Conservation (phyloP, 2,797 vertebrate species). For the Holocentrus rufus region DNA sequence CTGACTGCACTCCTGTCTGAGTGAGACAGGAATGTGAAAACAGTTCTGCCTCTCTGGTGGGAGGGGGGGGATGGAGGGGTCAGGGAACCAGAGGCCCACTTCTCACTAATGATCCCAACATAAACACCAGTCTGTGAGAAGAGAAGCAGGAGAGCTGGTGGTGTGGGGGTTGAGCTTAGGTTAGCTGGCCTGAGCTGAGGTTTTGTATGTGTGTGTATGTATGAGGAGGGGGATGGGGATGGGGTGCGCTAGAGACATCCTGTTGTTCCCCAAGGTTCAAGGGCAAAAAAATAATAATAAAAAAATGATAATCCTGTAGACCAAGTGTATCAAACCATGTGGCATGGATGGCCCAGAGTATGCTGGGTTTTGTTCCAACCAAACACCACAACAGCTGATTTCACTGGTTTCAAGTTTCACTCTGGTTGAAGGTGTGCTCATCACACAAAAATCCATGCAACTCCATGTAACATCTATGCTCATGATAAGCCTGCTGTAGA, state of each 20-base stretch:
- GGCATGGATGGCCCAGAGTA: no score
- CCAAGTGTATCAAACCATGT: no score
- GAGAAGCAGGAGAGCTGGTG: not conserved
- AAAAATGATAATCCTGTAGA: no score
- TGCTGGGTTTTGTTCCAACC: no score
- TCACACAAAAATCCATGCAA: no score
- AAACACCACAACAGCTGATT: no score
- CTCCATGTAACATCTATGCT: no score
- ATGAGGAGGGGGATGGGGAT: no score
- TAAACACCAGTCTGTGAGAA: slow-evolving; percentile 21
- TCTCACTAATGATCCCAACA: slow-evolving; percentile 26
- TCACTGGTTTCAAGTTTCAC: no score
- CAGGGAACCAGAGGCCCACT: slow-evolving; percentile 4
- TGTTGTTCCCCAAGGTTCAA: not conserved
- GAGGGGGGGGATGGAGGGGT: not conserved
- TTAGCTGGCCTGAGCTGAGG: not conserved
- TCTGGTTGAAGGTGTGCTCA: no score
- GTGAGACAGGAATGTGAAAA: slow-evolving; percentile 8
- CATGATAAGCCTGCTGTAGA: not conserved
- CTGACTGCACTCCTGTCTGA: not conserved
- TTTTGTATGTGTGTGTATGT: no score
- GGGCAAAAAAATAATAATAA: not conserved
- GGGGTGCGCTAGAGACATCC: not conserved
- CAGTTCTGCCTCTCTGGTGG: not conserved
- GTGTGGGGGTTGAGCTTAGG: not conserved